Percentiles rank a stretch among this genome's conserved stretches.
Evolutionary conservation across 2,113 vertebrate species (phyloP).

Genomic region (Penelope pileata): DNA sequence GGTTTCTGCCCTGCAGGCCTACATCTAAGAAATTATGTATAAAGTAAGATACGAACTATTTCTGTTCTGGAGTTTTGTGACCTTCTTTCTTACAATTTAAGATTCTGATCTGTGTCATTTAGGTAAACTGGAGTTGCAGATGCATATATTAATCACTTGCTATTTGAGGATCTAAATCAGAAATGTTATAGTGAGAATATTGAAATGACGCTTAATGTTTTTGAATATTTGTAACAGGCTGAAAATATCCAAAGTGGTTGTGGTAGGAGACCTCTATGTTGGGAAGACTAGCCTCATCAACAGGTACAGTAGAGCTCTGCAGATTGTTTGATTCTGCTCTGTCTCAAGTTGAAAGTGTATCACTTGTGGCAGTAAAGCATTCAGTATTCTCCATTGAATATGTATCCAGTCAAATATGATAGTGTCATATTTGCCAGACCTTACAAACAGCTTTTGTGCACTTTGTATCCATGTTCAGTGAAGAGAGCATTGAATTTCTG

Average conservation of each 20-base stretch:
- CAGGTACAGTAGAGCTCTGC: slow-evolving; percentile 74
- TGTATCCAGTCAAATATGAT: background rate
- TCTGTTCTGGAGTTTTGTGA: background rate
- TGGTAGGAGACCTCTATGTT: slow-evolving; percentile 90
- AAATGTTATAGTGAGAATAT: background rate
- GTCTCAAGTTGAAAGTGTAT: background rate
- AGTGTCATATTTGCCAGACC: background rate
- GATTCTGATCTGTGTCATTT: background rate
- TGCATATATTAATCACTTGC: background rate
- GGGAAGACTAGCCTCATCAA: slow-evolving; percentile 95
- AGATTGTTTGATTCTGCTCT: background rate
- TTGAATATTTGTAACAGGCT: slow-evolving; percentile 73
- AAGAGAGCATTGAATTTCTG: background rate
- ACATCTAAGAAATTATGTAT: background rate
- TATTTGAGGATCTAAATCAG: background rate
- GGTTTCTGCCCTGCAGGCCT: background rate
- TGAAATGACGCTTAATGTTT: background rate
- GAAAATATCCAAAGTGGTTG: slow-evolving; percentile 90
- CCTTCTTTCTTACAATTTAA: background rate
- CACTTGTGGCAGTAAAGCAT: background rate
- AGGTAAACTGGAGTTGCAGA: background rate
- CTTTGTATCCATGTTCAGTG: background rate
- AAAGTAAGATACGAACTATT: background rate
- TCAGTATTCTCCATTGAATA: background rate
- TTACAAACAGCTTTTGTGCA: background rate